Conservation (phyloP, 2,797 vertebrate species). For the Sparus aurata region DNA sequence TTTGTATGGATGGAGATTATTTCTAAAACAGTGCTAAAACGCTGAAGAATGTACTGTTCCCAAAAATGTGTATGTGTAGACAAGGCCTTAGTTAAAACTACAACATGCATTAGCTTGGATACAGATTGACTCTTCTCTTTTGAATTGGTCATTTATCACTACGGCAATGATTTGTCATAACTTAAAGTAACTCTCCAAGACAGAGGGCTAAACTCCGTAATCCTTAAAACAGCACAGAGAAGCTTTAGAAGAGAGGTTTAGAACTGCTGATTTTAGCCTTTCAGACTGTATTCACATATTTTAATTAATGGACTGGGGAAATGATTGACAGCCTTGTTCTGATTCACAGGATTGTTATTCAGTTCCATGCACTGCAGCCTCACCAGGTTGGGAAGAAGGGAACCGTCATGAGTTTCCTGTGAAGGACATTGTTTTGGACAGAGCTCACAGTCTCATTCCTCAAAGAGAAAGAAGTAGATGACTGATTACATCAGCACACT, state of each 20-base stretch:
- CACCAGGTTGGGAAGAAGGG: slow-evolving; percentile 97
- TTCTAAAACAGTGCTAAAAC: no score
- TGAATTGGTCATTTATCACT: background rate
- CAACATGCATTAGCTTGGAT: background rate
- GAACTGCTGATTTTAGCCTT: background rate
- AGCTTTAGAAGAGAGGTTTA: no score
- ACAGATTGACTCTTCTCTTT: background rate
- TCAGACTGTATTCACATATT: background rate
- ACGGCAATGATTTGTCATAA: background rate
- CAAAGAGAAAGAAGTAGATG: background rate
- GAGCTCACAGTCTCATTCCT: slow-evolving; percentile 8
- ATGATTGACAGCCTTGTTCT: slow-evolving; percentile 17
- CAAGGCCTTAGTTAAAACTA: no score
- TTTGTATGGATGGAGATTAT: no score
- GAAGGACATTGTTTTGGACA: slow-evolving; percentile 50
- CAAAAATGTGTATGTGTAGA: no score
- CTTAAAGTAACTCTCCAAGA: background rate
- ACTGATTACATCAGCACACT: background rate
- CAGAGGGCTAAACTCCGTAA: no score
- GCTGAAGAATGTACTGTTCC: no score
- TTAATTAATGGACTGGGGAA: background rate
- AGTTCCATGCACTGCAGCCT: slow-evolving; percentile 89
- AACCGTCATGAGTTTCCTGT: slow-evolving; percentile 94
- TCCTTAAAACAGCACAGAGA: background rate
- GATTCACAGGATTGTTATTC: slow-evolving; percentile 88